Evolutionary conservation across 1,140 invertebrate species (phyloP).

Genomic region (Pomacea maculata): DNA sequence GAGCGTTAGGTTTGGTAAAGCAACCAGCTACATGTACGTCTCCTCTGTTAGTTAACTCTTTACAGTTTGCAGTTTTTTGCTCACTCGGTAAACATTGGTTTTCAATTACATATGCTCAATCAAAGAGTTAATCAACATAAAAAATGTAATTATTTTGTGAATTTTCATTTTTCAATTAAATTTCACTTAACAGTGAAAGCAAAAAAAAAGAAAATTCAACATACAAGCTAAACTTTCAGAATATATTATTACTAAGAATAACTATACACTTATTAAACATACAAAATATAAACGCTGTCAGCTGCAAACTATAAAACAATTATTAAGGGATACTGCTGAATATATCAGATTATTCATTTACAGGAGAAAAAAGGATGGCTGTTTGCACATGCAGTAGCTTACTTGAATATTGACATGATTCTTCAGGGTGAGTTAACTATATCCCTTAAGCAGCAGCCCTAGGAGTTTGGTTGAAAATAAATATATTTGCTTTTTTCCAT

Average conservation of each 20-base stretch:
- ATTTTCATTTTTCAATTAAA: too few species aligned
- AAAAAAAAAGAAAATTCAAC: too few species aligned
- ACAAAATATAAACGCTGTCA: too few species aligned
- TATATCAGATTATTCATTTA: not conserved
- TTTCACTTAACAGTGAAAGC: too few species aligned
- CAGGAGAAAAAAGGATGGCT: slow-evolving; percentile 45
- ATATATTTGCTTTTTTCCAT: not conserved
- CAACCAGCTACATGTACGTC: too few species aligned
- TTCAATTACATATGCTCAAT: not conserved
- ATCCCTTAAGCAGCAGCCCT: slow-evolving; percentile 19
- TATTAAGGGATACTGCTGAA: not conserved
- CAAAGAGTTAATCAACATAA: not conserved
- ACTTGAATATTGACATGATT: slow-evolving; percentile 52
- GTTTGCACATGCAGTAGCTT: slow-evolving; percentile 50
- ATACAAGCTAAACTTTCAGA: too few species aligned
- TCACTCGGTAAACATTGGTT: too few species aligned
- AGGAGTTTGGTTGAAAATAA: slow-evolving; percentile 18
- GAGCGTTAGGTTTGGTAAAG: not conserved
- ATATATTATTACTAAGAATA: too few species aligned
- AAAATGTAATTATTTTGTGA: too few species aligned
- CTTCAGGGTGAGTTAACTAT: slow-evolving; percentile 7
- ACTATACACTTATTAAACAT: too few species aligned
- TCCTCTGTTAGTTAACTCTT: too few species aligned
- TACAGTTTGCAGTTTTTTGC: too few species aligned
- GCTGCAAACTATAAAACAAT: not conserved